Base-by-base conservation (phyloP, 2,888 invertebrate genomes). In the Amphipyra berbera region DNA sequence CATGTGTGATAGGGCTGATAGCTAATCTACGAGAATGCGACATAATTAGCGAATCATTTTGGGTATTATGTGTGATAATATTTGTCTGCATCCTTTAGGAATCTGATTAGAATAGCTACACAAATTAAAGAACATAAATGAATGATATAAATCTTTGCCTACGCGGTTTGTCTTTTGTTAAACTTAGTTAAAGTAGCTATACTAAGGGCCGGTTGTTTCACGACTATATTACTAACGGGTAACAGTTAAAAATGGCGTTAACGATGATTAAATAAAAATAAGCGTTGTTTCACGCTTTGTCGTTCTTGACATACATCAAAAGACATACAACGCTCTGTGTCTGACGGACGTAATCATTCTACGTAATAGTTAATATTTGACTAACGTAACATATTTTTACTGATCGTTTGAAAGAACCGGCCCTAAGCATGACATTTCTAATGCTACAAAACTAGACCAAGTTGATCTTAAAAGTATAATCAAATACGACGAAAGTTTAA, bases 1-100 rank as follows among this genome's bases (percentile, higher is more conserved):
- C 89, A 91, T 85, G 85, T 88, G 88, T 90, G 92, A 90, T 92
- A 89, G 73, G 73, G 77, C 76, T 73, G 91, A 91, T 90, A 90
- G 77, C 50, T 55, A 77, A 86, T 88, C 87, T 85, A 85, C 76
- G 82, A 76, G 82, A 84, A 80, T 77, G 82, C 76, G 82, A 87
- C 85, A 84, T 86, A 86, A 87, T 88, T 88, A 86, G 82, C 71
- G 55, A 70, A 71, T 69, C 66, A 61, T 58, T 73, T 67, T 56
- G 52, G 38, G 45, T 40, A 61, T 68, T 56, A 59, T 41, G 57
- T 65, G 66, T 64, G 62, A 69, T 67, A 59, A 68, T 50, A 71
- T 67, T 71, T 62, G 55, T 67, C 55, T 61, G 21, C 10, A 33
- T 15, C 13, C 8, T 37, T 8, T 4, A n/a, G 41, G 6, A 58